A percentile compares a stretch with the other conserved stretches of the same genome.
phyloP scores from a whole-genome alignment of 53 echinoderm and acorn worm species.

The Stichopus horrens region DNA sequence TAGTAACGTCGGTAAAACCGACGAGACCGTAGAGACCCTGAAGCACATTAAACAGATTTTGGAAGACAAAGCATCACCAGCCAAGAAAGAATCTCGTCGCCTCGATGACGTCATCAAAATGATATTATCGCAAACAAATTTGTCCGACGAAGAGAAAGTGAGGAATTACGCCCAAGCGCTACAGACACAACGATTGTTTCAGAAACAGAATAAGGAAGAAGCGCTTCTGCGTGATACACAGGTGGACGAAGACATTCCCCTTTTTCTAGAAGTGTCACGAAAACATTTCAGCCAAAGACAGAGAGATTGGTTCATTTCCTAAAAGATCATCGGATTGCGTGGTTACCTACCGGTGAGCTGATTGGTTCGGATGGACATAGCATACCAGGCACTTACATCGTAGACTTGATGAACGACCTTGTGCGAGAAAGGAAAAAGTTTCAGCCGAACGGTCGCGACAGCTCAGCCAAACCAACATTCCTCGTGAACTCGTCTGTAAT shows the following conservation, averaged over 20 bases:
- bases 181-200: no score
- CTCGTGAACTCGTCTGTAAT: neutral
- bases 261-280: neutral
- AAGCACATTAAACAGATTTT: slow-evolving; percentile 1
- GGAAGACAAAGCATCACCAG: neutral
- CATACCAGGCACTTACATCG: no score
- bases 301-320: neutral
- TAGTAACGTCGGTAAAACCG: no score
- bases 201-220: neutral
- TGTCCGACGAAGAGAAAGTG: no score
- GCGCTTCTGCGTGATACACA: neutral
- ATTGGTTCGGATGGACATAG: no score
- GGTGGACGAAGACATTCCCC: neutral
- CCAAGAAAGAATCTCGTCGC: neutral
- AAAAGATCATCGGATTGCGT: neutral
- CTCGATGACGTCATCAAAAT: neutral
- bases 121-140: no score
- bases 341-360: no score
- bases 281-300: neutral
- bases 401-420: slow-evolving; percentile 35
- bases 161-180: no score
- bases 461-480: neutral
- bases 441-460: neutral
- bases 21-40: no score
- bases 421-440: neutral